A percentile compares a stretch with the other conserved stretches of the same genome.
Evolutionary conservation across 1,140 invertebrate genomes (phyloP).

Genomic region (Anadara kagoshimensis): DNA sequence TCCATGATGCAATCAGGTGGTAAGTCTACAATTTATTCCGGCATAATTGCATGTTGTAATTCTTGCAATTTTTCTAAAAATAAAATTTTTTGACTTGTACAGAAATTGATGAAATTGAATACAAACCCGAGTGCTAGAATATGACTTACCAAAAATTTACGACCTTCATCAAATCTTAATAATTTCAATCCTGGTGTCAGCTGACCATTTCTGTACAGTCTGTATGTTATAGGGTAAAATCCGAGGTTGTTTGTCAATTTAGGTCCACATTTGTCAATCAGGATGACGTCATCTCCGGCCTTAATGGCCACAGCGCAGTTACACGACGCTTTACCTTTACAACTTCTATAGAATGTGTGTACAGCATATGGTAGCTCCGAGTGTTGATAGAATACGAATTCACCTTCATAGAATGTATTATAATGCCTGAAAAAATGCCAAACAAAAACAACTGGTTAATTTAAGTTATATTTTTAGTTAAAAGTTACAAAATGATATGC

Average conservation of each 20-base stretch:
- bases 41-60: no score
- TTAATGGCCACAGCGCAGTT: slow-evolving; percentile 67
- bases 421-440: slow-evolving; percentile 48
- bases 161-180: slow-evolving; percentile 50
- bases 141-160: slow-evolving; percentile 45
- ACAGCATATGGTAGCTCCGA: slow-evolving; percentile 49
- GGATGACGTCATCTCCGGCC: slow-evolving; percentile 64
- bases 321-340: slow-evolving; percentile 54
- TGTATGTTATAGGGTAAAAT: slow-evolving; percentile 52
- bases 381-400: slow-evolving; percentile 65
- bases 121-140: no score
- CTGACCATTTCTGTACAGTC: slow-evolving; percentile 51
- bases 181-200: slow-evolving; percentile 53
- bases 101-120: no score
- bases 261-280: slow-evolving; percentile 64
- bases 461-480: background rate
- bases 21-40: no score
- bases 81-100: no score
- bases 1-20: no score
- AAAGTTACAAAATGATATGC: no score
- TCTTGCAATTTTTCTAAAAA: no score
- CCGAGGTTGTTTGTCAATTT: background rate
- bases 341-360: slow-evolving; percentile 48
- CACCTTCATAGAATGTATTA: slow-evolving; percentile 64
- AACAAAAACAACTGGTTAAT: background rate